Conservation (phyloP, 2,113 vertebrate species). For the Sceloporus undulatus region DNA sequence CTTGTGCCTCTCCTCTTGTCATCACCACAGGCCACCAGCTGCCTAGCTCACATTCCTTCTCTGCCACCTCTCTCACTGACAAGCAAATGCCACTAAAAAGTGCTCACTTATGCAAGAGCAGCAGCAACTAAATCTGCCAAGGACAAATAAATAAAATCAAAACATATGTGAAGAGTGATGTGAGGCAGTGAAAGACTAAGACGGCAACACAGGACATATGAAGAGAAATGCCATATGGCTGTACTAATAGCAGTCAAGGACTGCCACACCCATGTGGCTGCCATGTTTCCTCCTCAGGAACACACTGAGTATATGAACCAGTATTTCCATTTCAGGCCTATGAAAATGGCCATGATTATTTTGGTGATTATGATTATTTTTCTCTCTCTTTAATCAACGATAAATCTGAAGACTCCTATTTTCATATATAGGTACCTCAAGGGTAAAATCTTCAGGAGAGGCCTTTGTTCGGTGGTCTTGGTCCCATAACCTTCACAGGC, state of each 20-base stretch:
- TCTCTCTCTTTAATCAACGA: too few relatives aligned
- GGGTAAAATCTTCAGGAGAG: too few relatives aligned
- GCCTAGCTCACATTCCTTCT: not conserved
- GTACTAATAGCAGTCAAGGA: not conserved
- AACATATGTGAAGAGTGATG: not conserved
- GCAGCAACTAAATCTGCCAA: conserved; percentile 25
- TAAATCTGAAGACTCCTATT: too few relatives aligned
- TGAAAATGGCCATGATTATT: not conserved
- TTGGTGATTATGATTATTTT: not conserved
- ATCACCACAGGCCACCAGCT: conserved; percentile 25
- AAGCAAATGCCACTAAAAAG: conserved; percentile 28
- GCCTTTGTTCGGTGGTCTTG: too few relatives aligned
- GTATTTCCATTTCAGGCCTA: not conserved
- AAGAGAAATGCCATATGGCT: not conserved
- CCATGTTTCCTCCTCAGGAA: not conserved
- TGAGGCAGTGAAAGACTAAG: conserved; percentile 7
- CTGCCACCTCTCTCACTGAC: not conserved
- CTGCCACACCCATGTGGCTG: not conserved
- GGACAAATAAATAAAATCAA: conserved; percentile 10
- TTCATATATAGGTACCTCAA: too few relatives aligned
- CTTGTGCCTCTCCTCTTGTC: conserved; percentile 19
- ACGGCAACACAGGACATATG: not conserved
- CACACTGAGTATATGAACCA: not conserved
- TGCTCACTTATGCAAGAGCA: not conserved
- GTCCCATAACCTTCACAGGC: too few relatives aligned